Conservation (phyloP, 2,888 invertebrate species). For the Ganaspis brasiliensis region DNA sequence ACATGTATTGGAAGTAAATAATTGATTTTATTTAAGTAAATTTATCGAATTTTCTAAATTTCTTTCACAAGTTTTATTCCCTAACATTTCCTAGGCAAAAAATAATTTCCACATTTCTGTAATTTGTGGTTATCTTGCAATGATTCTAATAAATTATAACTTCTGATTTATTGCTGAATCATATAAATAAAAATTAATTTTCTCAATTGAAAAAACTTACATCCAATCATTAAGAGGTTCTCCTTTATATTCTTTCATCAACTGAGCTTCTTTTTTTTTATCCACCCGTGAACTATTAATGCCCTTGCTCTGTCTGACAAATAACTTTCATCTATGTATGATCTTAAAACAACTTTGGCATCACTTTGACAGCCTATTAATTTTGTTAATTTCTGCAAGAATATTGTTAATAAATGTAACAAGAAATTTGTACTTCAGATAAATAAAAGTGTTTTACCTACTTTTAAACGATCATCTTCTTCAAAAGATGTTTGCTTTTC, state of each 20-base stretch:
- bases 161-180: not conserved
- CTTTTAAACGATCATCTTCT: too few relatives aligned
- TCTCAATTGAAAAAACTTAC: not conserved
- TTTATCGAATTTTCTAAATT: too few relatives aligned
- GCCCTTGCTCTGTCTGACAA: not conserved
- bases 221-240: conserved; percentile 3
- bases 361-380: not conserved
- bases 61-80: too few relatives aligned
- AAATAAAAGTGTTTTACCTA: too few relatives aligned
- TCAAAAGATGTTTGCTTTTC: too few relatives aligned
- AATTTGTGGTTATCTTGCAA: not conserved
- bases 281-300: not conserved
- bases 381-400: not conserved
- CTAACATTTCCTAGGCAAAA: not conserved
- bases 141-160: not conserved
- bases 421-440: not conserved
- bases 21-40: too few relatives aligned
- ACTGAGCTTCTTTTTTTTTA: not conserved
- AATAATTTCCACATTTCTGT: not conserved
- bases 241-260: not conserved
- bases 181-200: not conserved
- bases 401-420: not conserved
- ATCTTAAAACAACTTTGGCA: not conserved
- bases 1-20: too few relatives aligned
- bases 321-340: not conserved